A percentile compares a stretch with the other conserved stretches of the same genome.
phyloP scores from a whole-genome alignment of 2,797 vertebrate genomes.

The Uromys caudimaculatus region DNA sequence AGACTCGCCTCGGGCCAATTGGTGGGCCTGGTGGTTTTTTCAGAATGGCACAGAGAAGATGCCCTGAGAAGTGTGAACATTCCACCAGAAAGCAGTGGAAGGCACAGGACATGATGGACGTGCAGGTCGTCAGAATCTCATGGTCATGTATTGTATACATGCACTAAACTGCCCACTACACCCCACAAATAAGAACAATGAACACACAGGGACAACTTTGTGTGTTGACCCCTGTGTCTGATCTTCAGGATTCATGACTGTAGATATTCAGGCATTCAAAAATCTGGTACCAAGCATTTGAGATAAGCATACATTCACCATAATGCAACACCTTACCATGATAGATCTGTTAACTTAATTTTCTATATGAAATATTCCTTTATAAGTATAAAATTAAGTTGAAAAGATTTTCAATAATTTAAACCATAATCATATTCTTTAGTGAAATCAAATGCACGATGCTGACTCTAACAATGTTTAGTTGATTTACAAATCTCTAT shows the following conservation, averaged over 20 bases:
- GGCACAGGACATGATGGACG: not conserved
- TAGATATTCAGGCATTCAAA: not conserved
- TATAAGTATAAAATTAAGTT: not conserved
- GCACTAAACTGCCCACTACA: not conserved
- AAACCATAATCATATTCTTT: conserved; percentile 4
- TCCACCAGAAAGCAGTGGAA: not conserved
- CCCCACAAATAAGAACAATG: not conserved
- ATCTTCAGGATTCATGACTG: not conserved
- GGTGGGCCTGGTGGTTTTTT: no score
- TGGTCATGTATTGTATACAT: no score
- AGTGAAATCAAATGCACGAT: not conserved
- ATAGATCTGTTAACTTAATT: not conserved
- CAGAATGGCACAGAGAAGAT: not conserved
- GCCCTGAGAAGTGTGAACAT: no score
- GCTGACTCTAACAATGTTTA: not conserved
- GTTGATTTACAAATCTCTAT: conserved; percentile 11
- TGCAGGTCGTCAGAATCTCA: not conserved
- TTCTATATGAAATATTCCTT: not conserved
- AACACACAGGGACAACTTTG: not conserved
- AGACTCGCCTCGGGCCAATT: no score
- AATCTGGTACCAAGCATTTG: not conserved
- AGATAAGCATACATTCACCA: not conserved
- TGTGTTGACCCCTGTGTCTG: not conserved
- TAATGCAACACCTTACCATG: not conserved
- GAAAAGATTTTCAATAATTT: not conserved